Evolutionary conservation across 2,113 vertebrate species (phyloP).

Genomic region (Chunga burmeisteri): DNA sequence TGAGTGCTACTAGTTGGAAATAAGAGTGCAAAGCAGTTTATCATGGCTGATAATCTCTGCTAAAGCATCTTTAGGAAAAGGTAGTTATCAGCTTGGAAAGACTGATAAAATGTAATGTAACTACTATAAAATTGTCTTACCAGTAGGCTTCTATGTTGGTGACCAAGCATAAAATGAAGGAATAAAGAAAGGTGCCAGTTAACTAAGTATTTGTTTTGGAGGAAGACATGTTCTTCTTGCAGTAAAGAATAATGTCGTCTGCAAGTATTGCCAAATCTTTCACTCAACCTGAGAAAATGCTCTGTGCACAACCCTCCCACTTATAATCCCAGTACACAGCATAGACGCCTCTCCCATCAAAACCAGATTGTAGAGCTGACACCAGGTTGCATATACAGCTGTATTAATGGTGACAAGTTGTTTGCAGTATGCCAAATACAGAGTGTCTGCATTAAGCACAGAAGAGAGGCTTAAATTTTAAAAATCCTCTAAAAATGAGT

Average conservation of each 20-base stretch:
- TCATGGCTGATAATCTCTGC: neutral
- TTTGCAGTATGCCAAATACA: neutral
- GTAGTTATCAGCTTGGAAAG: neutral
- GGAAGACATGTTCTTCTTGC: neutral
- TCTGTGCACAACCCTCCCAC: rapidly evolving
- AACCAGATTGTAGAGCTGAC: neutral
- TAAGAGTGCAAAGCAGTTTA: neutral
- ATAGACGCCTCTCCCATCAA: neutral
- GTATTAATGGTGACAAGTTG: neutral
- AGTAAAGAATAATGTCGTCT: neutral
- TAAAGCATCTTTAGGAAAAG: neutral
- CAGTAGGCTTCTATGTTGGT: neutral
- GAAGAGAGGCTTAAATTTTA: neutral
- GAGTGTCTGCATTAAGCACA: neutral
- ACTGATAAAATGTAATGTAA: neutral
- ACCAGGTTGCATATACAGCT: neutral
- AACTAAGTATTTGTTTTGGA: neutral
- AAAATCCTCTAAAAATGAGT: neutral
- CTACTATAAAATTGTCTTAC: neutral
- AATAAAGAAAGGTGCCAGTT: neutral
- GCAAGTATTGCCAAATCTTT: neutral
- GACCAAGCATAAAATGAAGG: neutral
- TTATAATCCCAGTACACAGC: too few relatives aligned
- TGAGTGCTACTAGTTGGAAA: neutral
- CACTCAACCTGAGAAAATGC: neutral